Conservation (phyloP, 2,797 vertebrate genomes). For the Hydrocynus forskahlii region DNA sequence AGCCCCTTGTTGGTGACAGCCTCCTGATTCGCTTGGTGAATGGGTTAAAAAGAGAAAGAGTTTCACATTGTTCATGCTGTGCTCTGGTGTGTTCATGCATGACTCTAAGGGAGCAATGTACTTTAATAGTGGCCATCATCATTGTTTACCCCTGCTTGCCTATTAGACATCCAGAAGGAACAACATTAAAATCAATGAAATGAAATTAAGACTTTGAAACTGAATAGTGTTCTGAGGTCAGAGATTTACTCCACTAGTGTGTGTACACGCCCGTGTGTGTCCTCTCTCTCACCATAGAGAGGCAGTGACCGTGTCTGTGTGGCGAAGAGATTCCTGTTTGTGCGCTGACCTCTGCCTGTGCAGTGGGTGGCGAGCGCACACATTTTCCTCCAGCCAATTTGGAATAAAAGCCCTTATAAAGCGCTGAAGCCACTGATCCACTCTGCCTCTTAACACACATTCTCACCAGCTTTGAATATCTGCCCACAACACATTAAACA, state of each 20-base stretch:
- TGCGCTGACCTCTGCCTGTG: constrained; percentile 26
- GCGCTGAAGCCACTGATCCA: not conserved
- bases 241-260: not conserved
- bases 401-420: constrained; percentile 23
- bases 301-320: not conserved
- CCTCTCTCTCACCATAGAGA: not conserved
- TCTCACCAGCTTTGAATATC: constrained; percentile 20
- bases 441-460: not conserved
- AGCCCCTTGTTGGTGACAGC: too few relatives aligned
- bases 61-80: too few relatives aligned
- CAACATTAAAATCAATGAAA: too few relatives aligned
- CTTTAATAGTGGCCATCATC: too few relatives aligned
- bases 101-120: too few relatives aligned
- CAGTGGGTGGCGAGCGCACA: not conserved
- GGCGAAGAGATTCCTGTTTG: constrained; percentile 4
- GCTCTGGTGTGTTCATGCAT: too few relatives aligned
- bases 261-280: constrained; percentile 2
- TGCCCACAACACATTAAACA: not conserved
- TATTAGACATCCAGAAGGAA: too few relatives aligned
- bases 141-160: too few relatives aligned
- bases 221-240: too few relatives aligned
- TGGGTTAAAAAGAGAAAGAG: too few relatives aligned
- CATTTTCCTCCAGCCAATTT: not conserved
- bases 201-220: too few relatives aligned
- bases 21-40: too few relatives aligned